phyloP scores from a whole-genome alignment of 2,888 invertebrate genomes.

The Odontothrips loti region DNA sequence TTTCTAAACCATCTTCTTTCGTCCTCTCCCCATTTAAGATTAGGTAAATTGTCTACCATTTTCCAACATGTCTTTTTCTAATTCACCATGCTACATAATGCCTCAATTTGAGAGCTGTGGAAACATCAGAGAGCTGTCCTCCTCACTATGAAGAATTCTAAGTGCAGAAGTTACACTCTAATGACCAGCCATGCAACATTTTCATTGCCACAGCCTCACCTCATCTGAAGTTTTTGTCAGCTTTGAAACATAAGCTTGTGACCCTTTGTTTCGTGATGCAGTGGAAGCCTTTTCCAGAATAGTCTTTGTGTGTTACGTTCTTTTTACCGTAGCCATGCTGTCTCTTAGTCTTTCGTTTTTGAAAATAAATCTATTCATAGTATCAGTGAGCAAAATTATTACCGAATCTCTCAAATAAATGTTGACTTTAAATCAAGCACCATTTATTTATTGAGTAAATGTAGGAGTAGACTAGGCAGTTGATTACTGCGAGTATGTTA shows the following conservation, averaged over 20 bases:
- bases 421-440: no score
- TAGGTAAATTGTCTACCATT: no score
- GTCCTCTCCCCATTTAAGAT: no score
- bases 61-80: no score
- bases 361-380: background rate
- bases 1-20: no score
- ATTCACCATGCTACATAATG: no score
- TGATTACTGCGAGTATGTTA: slow-evolving; percentile 15
- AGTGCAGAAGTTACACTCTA: background rate
- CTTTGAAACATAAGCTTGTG: slow-evolving; percentile 8
- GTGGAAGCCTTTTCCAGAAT: background rate
- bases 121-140: background rate
- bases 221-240: background rate
- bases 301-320: background rate
- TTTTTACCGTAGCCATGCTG: background rate
- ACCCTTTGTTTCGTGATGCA: background rate
- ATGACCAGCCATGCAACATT: background rate
- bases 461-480: background rate
- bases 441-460: background rate
- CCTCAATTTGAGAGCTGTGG: background rate
- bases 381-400: no score
- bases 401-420: no score
- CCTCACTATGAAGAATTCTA: background rate
- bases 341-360: background rate
- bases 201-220: background rate